Percentiles rank a stretch among this genome's conserved stretches.
Evolutionary conservation across 2,888 invertebrate genomes (phyloP).

Genomic region (Trissolcus brochymenae): DNA sequence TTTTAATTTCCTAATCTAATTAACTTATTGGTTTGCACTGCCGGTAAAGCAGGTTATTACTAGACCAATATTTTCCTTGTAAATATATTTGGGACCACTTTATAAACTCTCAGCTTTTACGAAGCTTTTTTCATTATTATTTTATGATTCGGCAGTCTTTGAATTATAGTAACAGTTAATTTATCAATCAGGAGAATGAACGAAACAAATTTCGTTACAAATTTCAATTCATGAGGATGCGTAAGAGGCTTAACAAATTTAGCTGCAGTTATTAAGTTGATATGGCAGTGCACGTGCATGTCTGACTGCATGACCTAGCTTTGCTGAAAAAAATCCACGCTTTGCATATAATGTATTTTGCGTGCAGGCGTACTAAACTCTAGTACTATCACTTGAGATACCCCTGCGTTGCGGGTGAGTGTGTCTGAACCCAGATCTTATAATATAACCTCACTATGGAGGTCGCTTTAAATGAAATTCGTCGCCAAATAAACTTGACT

Average conservation of each 20-base stretch:
- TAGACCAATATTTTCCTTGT: no score
- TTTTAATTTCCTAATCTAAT: conserved; percentile 38
- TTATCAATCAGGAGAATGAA: no score
- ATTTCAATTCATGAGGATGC: conserved; percentile 21
- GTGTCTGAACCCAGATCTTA: conserved; percentile 6
- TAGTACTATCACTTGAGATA: neutral
- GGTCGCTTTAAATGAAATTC: conserved; percentile 9
- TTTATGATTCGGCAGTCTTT: no score
- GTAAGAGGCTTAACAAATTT: conserved; percentile 44
- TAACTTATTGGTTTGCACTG: conserved; percentile 30
- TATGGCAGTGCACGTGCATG: conserved; percentile 27
- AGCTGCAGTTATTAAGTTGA: conserved; percentile 38
- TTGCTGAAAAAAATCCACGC: conserved; percentile 8
- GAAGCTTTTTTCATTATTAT: no score
- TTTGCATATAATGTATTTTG: conserved; percentile 7
- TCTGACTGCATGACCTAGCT: conserved; percentile 25
- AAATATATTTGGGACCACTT: no score
- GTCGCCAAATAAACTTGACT: conserved; percentile 5
- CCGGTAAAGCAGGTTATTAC: conserved; percentile 5
- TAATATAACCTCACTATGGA: neutral
- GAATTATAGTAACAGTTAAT: no score
- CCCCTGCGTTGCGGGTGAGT: conserved; percentile 3
- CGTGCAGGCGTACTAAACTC: neutral
- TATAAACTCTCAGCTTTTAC: no score
- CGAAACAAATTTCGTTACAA: no score